phyloP scores from a whole-genome alignment of 1,140 invertebrate genomes.

The Diachasma alloeum region DNA sequence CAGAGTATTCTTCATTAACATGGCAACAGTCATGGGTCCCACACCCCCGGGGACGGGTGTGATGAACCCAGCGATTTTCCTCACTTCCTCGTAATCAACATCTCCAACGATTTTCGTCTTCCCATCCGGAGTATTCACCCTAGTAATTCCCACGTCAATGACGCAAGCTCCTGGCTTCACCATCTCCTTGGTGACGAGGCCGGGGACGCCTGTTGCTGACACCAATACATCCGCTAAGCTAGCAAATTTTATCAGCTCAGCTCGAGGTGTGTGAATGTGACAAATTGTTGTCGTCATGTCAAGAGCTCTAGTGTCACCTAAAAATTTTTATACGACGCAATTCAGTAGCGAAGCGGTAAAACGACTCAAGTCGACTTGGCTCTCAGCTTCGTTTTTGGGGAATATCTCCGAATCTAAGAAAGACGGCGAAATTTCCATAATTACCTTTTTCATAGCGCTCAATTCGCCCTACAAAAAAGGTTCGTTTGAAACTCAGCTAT shows the following conservation, averaged over 20 bases:
- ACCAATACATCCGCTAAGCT: slow-evolving; percentile 85
- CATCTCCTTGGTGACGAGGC: slow-evolving; percentile 84
- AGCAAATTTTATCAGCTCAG: slow-evolving; percentile 75
- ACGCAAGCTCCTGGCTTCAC: slow-evolving; percentile 87
- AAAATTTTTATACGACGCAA: too few species aligned
- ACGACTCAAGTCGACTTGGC: too few species aligned
- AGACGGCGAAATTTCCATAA: too few species aligned
- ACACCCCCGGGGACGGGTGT: slow-evolving; percentile 90
- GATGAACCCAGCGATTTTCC: slow-evolving; percentile 79
- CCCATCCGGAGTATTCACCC: slow-evolving; percentile 71
- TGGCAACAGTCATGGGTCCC: slow-evolving; percentile 89
- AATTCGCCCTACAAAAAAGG: too few species aligned
- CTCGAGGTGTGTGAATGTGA: slow-evolving; percentile 83
- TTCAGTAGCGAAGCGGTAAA: too few species aligned
- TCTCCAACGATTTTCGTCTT: slow-evolving; percentile 84
- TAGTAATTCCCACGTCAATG: slow-evolving; percentile 88
- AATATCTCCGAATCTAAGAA: too few species aligned
- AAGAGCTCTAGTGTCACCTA: slow-evolving; percentile 70
- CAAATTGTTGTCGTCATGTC: slow-evolving; percentile 89
- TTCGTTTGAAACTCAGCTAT: too few species aligned
- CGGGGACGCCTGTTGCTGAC: slow-evolving; percentile 80
- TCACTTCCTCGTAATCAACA: slow-evolving; percentile 83
- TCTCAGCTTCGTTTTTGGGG: too few species aligned
- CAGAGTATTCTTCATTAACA: slow-evolving; percentile 88
- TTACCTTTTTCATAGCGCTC: too few species aligned